Conservation (phyloP, 1,140 invertebrate genomes). For the Batillaria attramentaria region DNA sequence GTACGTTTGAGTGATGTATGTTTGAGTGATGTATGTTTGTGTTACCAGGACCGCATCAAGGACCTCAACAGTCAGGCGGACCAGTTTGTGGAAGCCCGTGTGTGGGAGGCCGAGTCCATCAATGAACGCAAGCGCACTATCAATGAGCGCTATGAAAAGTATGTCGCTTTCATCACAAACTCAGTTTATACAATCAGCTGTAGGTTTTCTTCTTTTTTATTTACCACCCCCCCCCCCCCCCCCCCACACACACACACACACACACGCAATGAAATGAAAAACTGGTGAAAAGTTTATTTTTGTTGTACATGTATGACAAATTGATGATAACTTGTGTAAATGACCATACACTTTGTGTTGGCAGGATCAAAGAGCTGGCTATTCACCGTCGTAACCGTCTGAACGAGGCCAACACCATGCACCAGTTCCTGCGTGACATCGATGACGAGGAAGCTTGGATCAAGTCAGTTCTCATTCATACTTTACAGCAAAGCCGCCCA, state of each 20-base stretch:
- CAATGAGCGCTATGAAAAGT: conserved; percentile 72
- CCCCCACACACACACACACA: too few species aligned
- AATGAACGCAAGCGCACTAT: conserved; percentile 69
- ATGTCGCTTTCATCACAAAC: too few species aligned
- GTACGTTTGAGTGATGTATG: neutral
- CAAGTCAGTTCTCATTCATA: conserved; percentile 84
- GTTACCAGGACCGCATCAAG: conserved; percentile 89
- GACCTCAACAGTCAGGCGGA: conserved; percentile 76
- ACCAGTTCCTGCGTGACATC: conserved; percentile 99
- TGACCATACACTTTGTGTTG: neutral
- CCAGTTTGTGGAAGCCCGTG: conserved; percentile 70
- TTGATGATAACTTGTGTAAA: neutral
- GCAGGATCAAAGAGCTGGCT: conserved; percentile 86
- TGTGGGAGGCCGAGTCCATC: conserved; percentile 70
- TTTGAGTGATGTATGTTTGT: neutral
- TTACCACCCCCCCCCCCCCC: too few species aligned
- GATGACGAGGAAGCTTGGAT: conserved; percentile 99
- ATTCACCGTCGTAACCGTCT: conserved; percentile 91
- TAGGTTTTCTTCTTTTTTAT: too few species aligned
- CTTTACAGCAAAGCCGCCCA: too few species aligned
- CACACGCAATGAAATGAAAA: too few species aligned
- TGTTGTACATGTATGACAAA: too few species aligned
- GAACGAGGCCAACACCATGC: conserved; percentile 95
- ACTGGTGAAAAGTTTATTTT: too few species aligned
- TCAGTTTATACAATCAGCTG: too few species aligned